Evolutionary conservation across 2,113 vertebrate species (phyloP), one percentile per base, ranked within the genome.

Genomic region (Calyptomena viridis): DNA sequence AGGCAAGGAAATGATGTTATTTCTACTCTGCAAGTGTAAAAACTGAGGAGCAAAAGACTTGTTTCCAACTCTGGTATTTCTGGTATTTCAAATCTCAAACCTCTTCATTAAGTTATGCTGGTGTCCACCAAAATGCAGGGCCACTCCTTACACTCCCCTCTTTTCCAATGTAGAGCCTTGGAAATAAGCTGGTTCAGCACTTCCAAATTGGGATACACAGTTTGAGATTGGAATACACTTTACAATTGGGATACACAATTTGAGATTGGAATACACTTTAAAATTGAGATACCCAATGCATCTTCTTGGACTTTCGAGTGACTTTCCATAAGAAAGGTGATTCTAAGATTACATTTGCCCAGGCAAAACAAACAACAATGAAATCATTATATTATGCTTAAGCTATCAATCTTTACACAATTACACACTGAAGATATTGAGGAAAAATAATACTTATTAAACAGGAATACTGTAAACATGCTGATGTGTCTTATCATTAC

Each of bases 21-120:
- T 90, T 86, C 68, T 90, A 8, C 14, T 62, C 89, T 80, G 64
- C n/a, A 86, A 77, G 76, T 66, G 12, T 66, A 24, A 64, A 88
- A 93, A 25, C 28, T 0, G 2, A 90, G 37, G 50, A 63, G 83
- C 13, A 59, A 85, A 90, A 69, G 23, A 68, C 14, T 18, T 2
- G 0, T 84, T 77, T 75, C 31, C 46, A 85, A 5, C 22, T n/a
- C n/a, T n/a, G n/a, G n/a, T n/a, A n/a, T n/a, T n/a, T 68, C 5
- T 35, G 21, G 23, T 52, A 55, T 88, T 82, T 95, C 23, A 55
- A 67, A 82, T 78, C 69, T 73, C 82, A 87, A 8, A 24, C 18
- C 8, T 60, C 53, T 78, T 82, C 9, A 64, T 24, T 59, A 59
- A 46, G 53, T 69, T 52, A 62, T 17, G 21, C 44, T 53, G 35